Evolutionary conservation across 2,113 vertebrate species (phyloP).

Genomic region (Desmodus rotundus): DNA sequence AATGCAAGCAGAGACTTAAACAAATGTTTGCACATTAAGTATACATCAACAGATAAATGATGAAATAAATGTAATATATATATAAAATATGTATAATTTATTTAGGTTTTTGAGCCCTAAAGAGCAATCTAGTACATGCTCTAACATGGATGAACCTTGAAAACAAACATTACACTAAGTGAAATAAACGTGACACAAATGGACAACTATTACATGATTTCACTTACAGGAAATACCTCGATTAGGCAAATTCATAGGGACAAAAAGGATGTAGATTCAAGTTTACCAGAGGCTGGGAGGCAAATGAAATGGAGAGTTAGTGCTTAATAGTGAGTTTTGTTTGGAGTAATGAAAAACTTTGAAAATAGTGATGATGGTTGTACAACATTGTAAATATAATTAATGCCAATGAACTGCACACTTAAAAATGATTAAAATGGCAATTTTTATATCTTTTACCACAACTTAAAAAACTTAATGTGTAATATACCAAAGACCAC

Average conservation of each 20-base stretch:
- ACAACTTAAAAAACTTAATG: not conserved
- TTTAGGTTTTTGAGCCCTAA: not conserved
- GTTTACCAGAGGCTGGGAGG: not conserved
- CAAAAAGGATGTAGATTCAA: not conserved
- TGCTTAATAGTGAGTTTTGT: not conserved
- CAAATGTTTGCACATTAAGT: not conserved
- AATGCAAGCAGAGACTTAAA: not conserved
- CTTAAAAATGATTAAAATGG: not conserved
- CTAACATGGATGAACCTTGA: not conserved
- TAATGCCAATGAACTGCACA: not conserved
- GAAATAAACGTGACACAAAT: not conserved
- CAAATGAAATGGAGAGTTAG: not conserved
- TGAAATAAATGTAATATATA: not conserved
- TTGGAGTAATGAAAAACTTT: not conserved
- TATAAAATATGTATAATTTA: not conserved
- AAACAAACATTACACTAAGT: slow-evolving; percentile 1
- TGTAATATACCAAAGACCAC: not conserved
- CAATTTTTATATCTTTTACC: not conserved
- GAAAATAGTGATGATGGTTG: slow-evolving; percentile 4
- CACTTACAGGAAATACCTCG: not conserved
- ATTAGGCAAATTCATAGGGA: not conserved
- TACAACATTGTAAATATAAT: not conserved
- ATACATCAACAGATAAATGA: not conserved
- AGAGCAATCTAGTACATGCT: not conserved
- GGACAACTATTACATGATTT: not conserved